Percentiles rank a stretch among this genome's conserved stretches.
Conservation (phyloP, 2,888 invertebrate genomes). For the Heterodera filipjevi region DNA sequence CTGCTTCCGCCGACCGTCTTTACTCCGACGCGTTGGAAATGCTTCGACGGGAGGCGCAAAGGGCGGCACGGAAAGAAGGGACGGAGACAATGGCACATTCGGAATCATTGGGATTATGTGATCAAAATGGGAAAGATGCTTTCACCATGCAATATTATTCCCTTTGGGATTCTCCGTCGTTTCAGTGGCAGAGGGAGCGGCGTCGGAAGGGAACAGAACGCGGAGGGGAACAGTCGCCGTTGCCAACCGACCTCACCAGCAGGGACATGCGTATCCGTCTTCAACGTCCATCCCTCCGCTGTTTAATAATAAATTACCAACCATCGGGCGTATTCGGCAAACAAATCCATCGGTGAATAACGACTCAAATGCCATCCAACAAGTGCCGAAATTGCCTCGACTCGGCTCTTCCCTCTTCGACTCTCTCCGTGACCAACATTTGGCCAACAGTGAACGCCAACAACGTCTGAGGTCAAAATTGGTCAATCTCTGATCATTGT, state of each 20-base stretch:
- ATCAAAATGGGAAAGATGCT: background rate
- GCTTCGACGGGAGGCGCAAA: constrained; percentile 47
- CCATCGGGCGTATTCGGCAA: background rate
- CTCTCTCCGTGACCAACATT: constrained; percentile 59
- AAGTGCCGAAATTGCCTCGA: constrained; percentile 8
- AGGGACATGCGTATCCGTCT: background rate
- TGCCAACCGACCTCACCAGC: background rate
- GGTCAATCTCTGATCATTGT: background rate
- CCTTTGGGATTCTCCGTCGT: too few relatives aligned
- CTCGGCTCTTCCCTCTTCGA: constrained; percentile 45
- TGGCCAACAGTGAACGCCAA: constrained; percentile 55
- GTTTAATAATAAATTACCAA: background rate
- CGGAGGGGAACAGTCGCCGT: background rate
- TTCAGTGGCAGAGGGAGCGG: background rate
- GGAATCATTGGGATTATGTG: background rate
- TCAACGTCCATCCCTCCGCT: constrained; percentile 13
- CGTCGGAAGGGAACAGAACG: background rate
- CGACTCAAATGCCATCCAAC: background rate
- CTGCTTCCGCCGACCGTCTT: constrained; percentile 59
- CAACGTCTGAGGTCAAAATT: constrained; percentile 52
- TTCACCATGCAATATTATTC: too few relatives aligned
- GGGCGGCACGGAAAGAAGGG: constrained; percentile 22
- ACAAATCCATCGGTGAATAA: background rate
- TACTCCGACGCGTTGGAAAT: constrained; percentile 55
- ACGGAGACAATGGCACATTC: background rate